A percentile compares a stretch with the other conserved stretches of the same genome.
Conservation (phyloP, 2,113 vertebrate species). For the Herpailurus yagouaroundi region DNA sequence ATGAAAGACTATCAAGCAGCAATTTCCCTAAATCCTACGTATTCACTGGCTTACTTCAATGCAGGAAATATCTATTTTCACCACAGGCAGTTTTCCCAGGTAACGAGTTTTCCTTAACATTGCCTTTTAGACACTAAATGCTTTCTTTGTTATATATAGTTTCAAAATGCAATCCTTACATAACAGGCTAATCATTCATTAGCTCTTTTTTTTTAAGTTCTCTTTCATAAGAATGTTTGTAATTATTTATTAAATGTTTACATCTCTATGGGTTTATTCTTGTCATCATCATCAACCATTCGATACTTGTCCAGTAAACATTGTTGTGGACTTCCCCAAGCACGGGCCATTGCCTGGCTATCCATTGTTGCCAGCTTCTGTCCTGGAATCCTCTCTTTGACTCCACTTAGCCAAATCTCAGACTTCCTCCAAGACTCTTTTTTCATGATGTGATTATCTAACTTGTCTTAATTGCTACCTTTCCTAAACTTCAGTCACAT, state of each 20-base stretch:
- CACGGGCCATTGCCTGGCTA: too few relatives aligned
- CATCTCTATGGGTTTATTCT: background rate
- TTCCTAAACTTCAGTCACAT: background rate
- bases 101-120: constrained; percentile 69
- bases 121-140: constrained; percentile 24
- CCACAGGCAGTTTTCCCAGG: constrained; percentile 89
- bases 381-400: background rate
- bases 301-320: background rate
- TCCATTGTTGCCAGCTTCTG: background rate
- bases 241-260: background rate
- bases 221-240: background rate
- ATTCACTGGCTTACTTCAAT: constrained; percentile 87
- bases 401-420: background rate
- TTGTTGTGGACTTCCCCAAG: background rate
- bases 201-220: background rate
- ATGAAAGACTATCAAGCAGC: constrained; percentile 89
- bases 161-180: constrained; percentile 9
- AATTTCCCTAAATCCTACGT: constrained; percentile 83
- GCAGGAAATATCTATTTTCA: constrained; percentile 88
- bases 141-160: background rate
- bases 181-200: background rate
- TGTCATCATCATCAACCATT: background rate
- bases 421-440: background rate
- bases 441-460: background rate
- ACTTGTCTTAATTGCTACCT: background rate